Evolutionary conservation across 2,113 vertebrate genomes (phyloP), one percentile per base, ranked within the genome.

Genomic region (Siphamia tubifer): DNA sequence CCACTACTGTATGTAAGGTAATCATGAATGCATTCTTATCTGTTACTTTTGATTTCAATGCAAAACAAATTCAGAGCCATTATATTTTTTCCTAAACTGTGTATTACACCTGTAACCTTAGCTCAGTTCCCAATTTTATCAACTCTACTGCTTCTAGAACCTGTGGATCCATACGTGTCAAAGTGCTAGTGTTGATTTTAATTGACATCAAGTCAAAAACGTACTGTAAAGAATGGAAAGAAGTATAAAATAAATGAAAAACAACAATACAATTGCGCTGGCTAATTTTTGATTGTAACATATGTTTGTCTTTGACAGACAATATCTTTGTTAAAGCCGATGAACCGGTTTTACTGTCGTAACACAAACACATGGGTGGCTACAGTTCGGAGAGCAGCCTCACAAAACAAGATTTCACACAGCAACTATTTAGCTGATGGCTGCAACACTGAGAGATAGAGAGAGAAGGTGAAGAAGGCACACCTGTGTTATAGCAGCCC

Each of bases 331-430:
- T 45, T 28, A 16, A 56, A 64, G 68, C 60, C 42, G 72, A 58
- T 21, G 25, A 65, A 80, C 83, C 15, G 21, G 83, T 85, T 77
- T 71, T 52, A 47, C 53, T 36, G 32, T 65, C 51, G n/a, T 23
- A 17, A 53, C 17, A 47, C 56, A 55, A 40, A 35, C 45, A 52
- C 54, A 53, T 20, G 39, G 42, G 48, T 48, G 67, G 43, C 36
- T 42, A 34, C 54, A 51, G 34, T 16, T 2, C 4, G 5, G 36
- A 44, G 52, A 54, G 43, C 47, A 16, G 31, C 24, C 42, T 61
- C 47, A 38, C 44, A 58, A 43, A 78, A 64, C 45, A 65, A 53
- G 24, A 81, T 35, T 28, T 68, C 79, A 70, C 28, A 43, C 30
- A 55, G 32, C 6, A 64, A 58, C 6, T 67, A 70, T 62, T 61